Base-by-base conservation (phyloP, 92 coral and sea anemone species). In the Epizoanthus rinbou region DNA sequence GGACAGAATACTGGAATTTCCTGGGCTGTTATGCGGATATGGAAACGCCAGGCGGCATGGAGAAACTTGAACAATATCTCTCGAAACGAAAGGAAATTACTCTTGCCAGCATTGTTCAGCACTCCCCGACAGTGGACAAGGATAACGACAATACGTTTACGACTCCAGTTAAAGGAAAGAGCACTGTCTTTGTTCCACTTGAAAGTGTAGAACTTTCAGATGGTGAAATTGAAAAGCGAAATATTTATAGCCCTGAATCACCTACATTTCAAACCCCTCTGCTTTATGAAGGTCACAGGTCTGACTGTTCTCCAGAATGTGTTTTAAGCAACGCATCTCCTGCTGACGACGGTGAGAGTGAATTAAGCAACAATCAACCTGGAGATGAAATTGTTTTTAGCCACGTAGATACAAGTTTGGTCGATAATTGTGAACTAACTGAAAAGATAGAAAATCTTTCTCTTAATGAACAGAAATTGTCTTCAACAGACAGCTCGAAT, bases 1-100 rank as follows among this genome's bases (percentile, higher is more conserved):
- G 99, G 99, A 84, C 89, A 0, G 99, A 96, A 74, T 94, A 91
- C 79, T 96, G 99, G 99, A 86, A 74, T 56, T 96, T 96, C 72
- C 91, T 96, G 59, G 95, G 95, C 52, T 73, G 93, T 52, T 96
- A 86, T 84, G 86, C 90, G 3, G 99, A 96, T 85, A 76, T 96
- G 33, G 84, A 98, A 57, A 90, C 84, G 22, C 70, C 87, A 9
- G 86, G 84, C 43, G 99, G 99, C 13, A 86, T 96, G 47, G 86
- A 69, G 75, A 85, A 87, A 35, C 84, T 96, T 5, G 99, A 96
- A 68, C 82, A 94, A 58, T 92, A 94, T 84, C 87, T 91, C 64
- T 47, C 35, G 33, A 76, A 88, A 69, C 86, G 84, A 64, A 86
- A 67, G 53, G 86, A 84, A 43, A 73, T 64, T 62, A 47, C 23